A percentile compares a stretch with the other conserved stretches of the same genome.
Conservation (phyloP, 2,113 vertebrate species). For the Aegithalos caudatus region DNA sequence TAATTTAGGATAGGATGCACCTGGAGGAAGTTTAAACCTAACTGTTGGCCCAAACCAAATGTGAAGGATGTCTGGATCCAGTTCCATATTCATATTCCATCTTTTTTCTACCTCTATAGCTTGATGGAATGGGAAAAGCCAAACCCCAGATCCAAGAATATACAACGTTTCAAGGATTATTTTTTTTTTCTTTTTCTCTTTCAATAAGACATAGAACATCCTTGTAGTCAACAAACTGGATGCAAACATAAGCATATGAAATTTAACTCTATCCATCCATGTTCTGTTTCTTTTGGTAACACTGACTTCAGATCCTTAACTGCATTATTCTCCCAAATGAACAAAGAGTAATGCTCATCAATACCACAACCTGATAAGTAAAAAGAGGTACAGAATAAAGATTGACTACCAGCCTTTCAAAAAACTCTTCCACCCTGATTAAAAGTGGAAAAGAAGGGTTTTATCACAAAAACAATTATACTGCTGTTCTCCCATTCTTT, state of each 20-base stretch:
- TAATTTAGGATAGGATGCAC: slow-evolving; percentile 55
- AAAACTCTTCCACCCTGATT: not conserved
- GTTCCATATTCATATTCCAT: slow-evolving; percentile 8
- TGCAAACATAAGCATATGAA: not conserved
- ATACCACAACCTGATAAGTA: not conserved
- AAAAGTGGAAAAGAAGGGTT: not conserved
- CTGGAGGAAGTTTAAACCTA: slow-evolving; percentile 60
- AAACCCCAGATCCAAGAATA: not conserved
- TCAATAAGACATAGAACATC: not conserved
- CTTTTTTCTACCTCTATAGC: not conserved
- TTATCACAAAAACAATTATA: not conserved
- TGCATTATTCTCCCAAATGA: not conserved
- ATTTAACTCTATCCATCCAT: not conserved
- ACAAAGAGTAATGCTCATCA: not conserved
- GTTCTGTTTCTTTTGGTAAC: not conserved
- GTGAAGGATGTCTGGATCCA: not conserved
- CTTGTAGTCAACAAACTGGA: not conserved
- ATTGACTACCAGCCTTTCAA: not conserved
- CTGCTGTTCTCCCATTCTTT: not conserved
- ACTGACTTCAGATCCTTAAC: not conserved
- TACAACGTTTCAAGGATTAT: not conserved
- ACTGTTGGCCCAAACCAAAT: slow-evolving; percentile 11
- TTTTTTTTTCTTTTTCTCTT: not conserved
- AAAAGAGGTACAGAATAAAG: not conserved
- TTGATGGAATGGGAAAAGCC: not conserved